phyloP scores from a whole-genome alignment of 2,797 vertebrate genomes.

The Harpagifer antarcticus region DNA sequence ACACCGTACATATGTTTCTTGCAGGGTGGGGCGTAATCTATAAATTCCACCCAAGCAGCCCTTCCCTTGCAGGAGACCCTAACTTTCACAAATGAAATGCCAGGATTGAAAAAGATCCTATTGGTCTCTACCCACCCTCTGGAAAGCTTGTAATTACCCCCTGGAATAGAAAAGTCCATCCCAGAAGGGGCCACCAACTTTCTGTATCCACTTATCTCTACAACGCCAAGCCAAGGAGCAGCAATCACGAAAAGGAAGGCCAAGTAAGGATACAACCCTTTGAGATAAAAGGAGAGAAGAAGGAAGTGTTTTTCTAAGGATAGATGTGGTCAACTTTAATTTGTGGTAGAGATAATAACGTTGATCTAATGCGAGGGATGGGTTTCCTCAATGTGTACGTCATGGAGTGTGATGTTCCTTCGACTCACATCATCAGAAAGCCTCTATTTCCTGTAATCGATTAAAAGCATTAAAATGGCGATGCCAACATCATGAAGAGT shows the following conservation, averaged over 20 bases:
- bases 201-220: slow-evolving; percentile 54
- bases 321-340: not conserved
- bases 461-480: not conserved
- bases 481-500: too few relatives aligned
- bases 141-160: slow-evolving; percentile 75
- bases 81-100: slow-evolving; percentile 75
- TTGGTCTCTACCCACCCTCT: slow-evolving; percentile 69
- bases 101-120: slow-evolving; percentile 72
- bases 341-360: slow-evolving; percentile 7
- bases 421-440: slow-evolving; percentile 16
- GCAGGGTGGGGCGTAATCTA: slow-evolving; percentile 73
- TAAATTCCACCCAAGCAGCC: slow-evolving; percentile 74
- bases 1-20: slow-evolving; percentile 58
- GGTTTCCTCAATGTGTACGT: slow-evolving; percentile 14
- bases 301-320: not conserved
- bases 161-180: slow-evolving; percentile 62
- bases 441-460: not conserved
- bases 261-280: slow-evolving; percentile 5
- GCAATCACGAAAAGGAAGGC: slow-evolving; percentile 42
- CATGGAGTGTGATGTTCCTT: slow-evolving; percentile 14
- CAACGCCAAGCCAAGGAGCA: slow-evolving; percentile 18
- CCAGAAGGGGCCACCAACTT: slow-evolving; percentile 53
- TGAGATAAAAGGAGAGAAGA: not conserved
- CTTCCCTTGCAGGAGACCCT: slow-evolving; percentile 73
- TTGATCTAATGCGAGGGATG: not conserved